phyloP scores from a whole-genome alignment of 2,797 vertebrate genomes.

The Salarias fasciatus region DNA sequence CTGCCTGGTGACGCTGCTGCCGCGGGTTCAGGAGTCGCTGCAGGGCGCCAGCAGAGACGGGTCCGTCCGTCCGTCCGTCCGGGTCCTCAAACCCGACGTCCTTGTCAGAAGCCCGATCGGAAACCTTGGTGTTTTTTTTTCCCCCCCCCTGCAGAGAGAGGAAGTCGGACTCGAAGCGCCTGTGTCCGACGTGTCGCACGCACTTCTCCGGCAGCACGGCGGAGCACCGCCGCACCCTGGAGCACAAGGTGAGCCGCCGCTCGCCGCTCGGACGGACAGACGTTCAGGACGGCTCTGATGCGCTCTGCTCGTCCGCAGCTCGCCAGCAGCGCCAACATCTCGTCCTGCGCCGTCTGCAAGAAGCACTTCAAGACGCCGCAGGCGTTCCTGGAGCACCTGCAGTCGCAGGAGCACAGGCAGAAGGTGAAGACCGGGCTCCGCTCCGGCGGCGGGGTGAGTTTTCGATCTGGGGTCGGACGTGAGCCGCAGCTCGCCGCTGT shows the following conservation, averaged over 20 bases:
- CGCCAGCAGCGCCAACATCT: slow-evolving; percentile 86
- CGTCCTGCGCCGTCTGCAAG: slow-evolving; percentile 92
- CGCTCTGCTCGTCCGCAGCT: slow-evolving; percentile 76
- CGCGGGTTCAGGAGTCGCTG: slow-evolving; percentile 88
- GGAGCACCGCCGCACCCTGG: slow-evolving; percentile 89
- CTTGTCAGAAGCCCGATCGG: too few relatives aligned
- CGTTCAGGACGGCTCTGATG: too few relatives aligned
- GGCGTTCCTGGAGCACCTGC: slow-evolving; percentile 94
- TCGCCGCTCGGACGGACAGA: background rate
- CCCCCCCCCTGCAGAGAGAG: slow-evolving; percentile 81
- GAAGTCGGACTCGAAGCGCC: slow-evolving; percentile 82
- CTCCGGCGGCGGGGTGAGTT: too few relatives aligned
- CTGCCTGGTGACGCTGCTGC: slow-evolving; percentile 92
- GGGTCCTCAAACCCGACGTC: too few relatives aligned
- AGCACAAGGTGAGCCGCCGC: slow-evolving; percentile 89
- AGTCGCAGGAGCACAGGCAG: slow-evolving; percentile 90
- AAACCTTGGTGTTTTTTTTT: background rate
- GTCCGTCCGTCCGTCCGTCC: too few relatives aligned
- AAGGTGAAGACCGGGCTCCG: too few relatives aligned
- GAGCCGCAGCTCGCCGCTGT: too few relatives aligned
- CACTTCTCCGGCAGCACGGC: slow-evolving; percentile 88
- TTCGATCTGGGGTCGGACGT: too few relatives aligned
- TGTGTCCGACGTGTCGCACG: slow-evolving; percentile 92
- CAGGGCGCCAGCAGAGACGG: slow-evolving; percentile 81
- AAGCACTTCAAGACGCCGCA: slow-evolving; percentile 92